These are phyloP conservation scores for Astropecten irregularis DNA, from an alignment of 53 echinoderm and acorn worm species.

Conservation along the genomic window DNA sequence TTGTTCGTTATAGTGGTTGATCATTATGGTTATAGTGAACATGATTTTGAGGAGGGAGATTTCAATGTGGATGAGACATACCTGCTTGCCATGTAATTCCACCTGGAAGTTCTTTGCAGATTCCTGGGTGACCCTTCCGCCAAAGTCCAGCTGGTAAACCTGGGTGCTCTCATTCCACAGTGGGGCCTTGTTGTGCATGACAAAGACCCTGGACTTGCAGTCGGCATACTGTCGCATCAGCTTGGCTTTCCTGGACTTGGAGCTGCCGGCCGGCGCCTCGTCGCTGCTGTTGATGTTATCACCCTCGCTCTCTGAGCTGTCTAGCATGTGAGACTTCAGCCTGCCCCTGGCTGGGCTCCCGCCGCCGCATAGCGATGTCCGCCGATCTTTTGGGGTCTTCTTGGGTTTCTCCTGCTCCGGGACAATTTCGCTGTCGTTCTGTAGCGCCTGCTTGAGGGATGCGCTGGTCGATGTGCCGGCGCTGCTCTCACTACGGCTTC, in stretches of 20 bases:
- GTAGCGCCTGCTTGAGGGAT: background rate
- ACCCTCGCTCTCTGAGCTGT: conserved; percentile 84
- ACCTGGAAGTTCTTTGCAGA: conserved; percentile 99
- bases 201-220: conserved; percentile 85
- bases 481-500: conserved; percentile 54
- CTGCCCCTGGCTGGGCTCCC: conserved; percentile 45
- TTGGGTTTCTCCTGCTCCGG: conserved; percentile 57
- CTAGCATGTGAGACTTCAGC: conserved; percentile 6
- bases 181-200: conserved; percentile 98
- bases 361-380: conserved; percentile 46
- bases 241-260: conserved; percentile 87
- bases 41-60: too few relatives aligned
- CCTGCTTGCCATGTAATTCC: conserved; percentile 96
- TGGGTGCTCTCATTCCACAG: conserved; percentile 98
- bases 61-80: too few relatives aligned
- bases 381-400: conserved; percentile 38
- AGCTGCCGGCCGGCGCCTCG: conserved; percentile 70
- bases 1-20: too few relatives aligned
- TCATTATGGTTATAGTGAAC: too few relatives aligned
- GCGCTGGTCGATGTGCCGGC: conserved; percentile 20
- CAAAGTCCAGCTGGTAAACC: conserved; percentile 99
- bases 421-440: conserved; percentile 44
- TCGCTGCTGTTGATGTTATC: conserved; percentile 57
- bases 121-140: conserved; percentile 96
- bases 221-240: conserved; percentile 93